Percentiles rank a stretch among this genome's conserved stretches.
phyloP scores from a whole-genome alignment of 2,888 invertebrate genomes.

The Melanargia galathea region DNA sequence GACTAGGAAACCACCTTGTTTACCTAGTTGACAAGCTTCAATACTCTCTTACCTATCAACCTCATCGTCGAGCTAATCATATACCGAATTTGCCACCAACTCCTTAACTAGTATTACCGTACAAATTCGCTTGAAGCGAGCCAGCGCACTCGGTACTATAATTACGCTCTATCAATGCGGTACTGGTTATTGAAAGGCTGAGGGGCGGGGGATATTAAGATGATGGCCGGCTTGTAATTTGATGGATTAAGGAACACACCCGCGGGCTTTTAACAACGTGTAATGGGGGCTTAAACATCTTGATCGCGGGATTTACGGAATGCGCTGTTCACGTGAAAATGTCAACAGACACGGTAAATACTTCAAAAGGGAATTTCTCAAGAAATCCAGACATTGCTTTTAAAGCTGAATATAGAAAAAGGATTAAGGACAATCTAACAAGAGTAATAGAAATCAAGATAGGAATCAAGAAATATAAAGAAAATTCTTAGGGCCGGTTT shows the following conservation, averaged over 20 bases:
- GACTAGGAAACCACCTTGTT: no score
- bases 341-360: constrained; percentile 9
- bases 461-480: no score
- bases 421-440: no score
- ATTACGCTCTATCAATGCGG: constrained; percentile 79
- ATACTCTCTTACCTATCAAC: no score
- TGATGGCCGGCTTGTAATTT: constrained; percentile 79
- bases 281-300: constrained; percentile 67
- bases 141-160: constrained; percentile 65
- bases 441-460: no score
- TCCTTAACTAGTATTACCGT: no score
- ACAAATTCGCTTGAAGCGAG: constrained; percentile 67
- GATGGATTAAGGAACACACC: constrained; percentile 78
- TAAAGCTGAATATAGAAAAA: neutral
- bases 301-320: constrained; percentile 41
- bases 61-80: no score
- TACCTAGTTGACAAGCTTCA: no score
- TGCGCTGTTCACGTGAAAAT: constrained; percentile 8
- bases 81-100: no score
- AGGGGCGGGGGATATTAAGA: constrained; percentile 79
- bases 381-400: neutral
- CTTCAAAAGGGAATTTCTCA: neutral
- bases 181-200: constrained; percentile 77
- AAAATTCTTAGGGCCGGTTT: no score
- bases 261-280: constrained; percentile 64